Evolutionary conservation across 2,888 invertebrate genomes (phyloP), one percentile per base, ranked within the genome.

Genomic region (Lycaena phlaeas): DNA sequence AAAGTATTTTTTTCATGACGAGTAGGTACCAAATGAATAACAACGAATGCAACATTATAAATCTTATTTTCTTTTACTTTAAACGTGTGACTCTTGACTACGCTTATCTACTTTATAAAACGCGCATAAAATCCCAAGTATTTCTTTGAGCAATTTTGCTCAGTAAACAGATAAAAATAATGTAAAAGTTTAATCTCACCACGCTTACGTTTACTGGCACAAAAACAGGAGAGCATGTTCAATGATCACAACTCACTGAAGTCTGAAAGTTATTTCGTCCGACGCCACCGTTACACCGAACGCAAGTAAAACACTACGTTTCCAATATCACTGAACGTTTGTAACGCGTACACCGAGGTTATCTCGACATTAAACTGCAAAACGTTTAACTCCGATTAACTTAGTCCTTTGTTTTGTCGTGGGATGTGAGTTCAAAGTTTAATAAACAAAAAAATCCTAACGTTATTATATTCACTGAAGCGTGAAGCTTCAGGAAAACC

Each of bases 231-330:
- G 49, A 59, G 52, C 59, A 59, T 58, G 40, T 55, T 51, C 46
- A 46, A 38, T 44, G 44, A 40, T 43, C 40, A 45, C 39, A 42
- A 54, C 56, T 57, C 53, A 58, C 53, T 47, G 50, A 59, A 57
- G 54, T 59, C 59, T 51, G 54, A 57, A 61, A 71, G 73, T 65
- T 62, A 73, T 67, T 61, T 60, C 71, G 57, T 59, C 58, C 55
- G 54, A 61, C 64, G 61, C 73, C 67, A 70, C 68, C 68, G 63
- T 56, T 60, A 64, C 56, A 77, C 79, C 77, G 78, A 75, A 73
- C 63, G 67, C 64, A 67, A 66, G n/a, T 60, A 65, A 57, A 60
- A 54, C 59, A 31, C 17, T 17, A 38, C 56, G 49, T 54, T 64
- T 63, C 56, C 57, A 61, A 61, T 68, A 60, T 57, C 52, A 29